phyloP scores from a whole-genome alignment of 1,140 invertebrate genomes.

The Brachionus sp. region DNA sequence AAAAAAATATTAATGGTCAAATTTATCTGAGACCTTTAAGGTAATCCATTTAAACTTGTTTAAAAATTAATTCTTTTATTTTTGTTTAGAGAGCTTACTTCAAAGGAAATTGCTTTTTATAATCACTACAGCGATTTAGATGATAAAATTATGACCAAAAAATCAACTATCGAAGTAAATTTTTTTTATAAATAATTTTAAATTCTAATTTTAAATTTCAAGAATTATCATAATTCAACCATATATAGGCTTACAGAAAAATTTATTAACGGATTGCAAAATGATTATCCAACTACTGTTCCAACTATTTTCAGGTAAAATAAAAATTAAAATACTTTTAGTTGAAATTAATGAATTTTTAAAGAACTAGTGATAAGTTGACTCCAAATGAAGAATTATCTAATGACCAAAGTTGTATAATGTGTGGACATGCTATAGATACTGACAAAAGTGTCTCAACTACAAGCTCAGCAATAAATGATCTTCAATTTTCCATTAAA shows the following conservation, averaged over 20 bases:
- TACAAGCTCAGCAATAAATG: constrained; percentile 19
- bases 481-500: neutral
- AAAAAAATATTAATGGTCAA: neutral
- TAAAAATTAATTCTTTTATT: neutral
- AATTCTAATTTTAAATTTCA: neutral
- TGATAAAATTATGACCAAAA: neutral
- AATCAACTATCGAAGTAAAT: neutral
- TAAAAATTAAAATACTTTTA: neutral
- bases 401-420: neutral
- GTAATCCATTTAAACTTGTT: neutral
- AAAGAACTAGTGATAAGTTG: constrained; percentile 14
- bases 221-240: neutral
- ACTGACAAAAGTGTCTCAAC: neutral
- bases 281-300: constrained; percentile 42
- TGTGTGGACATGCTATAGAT: neutral
- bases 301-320: constrained; percentile 42
- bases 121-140: neutral
- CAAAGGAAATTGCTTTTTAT: constrained; percentile 38
- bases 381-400: neutral
- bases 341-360: neutral
- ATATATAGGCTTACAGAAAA: constrained; percentile 33
- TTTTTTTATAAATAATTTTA: neutral
- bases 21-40: constrained; percentile 19
- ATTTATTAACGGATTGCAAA: constrained; percentile 24
- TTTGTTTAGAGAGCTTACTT: constrained; percentile 19